Conservation (phyloP, 2,113 vertebrate species). For the Syngnathoides biaculeatus region DNA sequence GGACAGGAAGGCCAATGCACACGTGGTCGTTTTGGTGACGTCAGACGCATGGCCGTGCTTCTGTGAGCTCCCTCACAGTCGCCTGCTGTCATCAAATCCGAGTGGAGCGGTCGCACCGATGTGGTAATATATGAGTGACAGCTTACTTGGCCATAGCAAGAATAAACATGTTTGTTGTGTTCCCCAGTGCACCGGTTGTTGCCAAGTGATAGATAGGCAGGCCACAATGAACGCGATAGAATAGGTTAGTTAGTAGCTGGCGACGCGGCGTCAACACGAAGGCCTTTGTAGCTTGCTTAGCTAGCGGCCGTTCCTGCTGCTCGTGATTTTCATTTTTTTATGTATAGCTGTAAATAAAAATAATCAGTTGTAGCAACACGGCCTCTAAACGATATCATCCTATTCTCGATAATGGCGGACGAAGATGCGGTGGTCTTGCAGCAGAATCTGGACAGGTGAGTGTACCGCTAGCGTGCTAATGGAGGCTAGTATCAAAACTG, state of each 20-base stretch:
- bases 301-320: conserved; percentile 9
- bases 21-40: conserved; percentile 66
- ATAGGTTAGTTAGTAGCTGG: conserved; percentile 21
- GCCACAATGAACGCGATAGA: not conserved
- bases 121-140: conserved; percentile 31
- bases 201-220: not conserved
- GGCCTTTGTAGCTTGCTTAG: conserved; percentile 46
- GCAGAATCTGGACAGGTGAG: conserved; percentile 78
- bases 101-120: conserved; percentile 53
- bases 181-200: not conserved
- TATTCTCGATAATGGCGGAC: conserved; percentile 62
- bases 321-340: conserved; percentile 14
- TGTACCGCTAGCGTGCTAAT: conserved; percentile 51
- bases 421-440: conserved; percentile 64
- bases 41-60: conserved; percentile 27
- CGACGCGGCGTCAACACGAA: conserved; percentile 40
- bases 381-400: not conserved
- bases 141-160: conserved; percentile 32
- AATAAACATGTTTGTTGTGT: conserved; percentile 6
- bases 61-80: conserved; percentile 44
- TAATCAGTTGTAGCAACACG: not conserved
- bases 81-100: conserved; percentile 66
- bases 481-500: not conserved
- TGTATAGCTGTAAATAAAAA: conserved; percentile 10
- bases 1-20: not conserved